These are phyloP conservation scores for Fukomys damarensis DNA, from an alignment of 2,113 vertebrate genomes.

Conservation along the genomic window DNA sequence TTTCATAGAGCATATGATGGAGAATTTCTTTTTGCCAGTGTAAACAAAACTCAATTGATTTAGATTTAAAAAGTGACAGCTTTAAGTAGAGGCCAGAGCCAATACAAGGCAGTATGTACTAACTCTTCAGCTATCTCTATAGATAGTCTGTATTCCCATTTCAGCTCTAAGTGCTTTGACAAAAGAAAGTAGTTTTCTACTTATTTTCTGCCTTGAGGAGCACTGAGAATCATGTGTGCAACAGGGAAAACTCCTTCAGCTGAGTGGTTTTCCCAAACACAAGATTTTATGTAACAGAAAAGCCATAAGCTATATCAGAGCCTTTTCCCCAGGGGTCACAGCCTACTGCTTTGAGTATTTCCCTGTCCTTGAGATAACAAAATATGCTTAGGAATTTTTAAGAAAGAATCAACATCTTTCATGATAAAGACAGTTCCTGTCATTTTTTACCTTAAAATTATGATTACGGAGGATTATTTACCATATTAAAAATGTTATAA, in stretches of 20 bases:
- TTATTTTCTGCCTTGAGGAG: background rate
- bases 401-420: background rate
- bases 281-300: background rate
- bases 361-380: background rate
- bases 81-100: constrained; percentile 8
- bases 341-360: background rate
- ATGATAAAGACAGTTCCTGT: background rate
- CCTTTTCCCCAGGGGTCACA: background rate
- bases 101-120: background rate
- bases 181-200: background rate
- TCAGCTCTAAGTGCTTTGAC: background rate
- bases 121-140: background rate
- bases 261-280: background rate
- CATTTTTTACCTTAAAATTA: background rate
- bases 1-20: background rate
- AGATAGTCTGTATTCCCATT: background rate
- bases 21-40: constrained; percentile 7
- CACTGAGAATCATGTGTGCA: background rate
- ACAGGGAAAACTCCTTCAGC: background rate
- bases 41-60: constrained; percentile 12
- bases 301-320: background rate
- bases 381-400: constrained; percentile 20
- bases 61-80: background rate
- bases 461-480: background rate
- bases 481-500: constrained; percentile 16